Base-by-base conservation (phyloP, 2,888 invertebrate genomes). In the Amphipyra tragopoginis region DNA sequence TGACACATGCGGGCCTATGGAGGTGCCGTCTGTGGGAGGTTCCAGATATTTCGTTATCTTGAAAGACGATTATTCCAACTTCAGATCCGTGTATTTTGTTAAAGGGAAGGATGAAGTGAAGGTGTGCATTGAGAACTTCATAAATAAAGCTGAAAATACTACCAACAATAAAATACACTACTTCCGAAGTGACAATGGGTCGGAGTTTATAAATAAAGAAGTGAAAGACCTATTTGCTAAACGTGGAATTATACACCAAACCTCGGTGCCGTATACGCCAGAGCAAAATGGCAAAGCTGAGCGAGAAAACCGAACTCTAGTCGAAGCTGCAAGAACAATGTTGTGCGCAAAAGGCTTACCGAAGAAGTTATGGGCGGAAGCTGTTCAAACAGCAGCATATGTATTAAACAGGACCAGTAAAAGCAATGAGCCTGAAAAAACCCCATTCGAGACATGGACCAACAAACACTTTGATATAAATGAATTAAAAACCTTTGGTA, bases 211-310 rank as follows among this genome's bases (percentile, higher is more conserved):
- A 6, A 84, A 84, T 57, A 58, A 64, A 49, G 63, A 74, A 15
- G 39, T 83, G 0, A 44, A 58, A 49, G 56, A 76, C n/a, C 26
- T 81, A 29, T 77, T 77, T 15, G 8, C 47, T 10, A 63, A 51
- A 50, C 29, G 48, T 34, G 85, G 84, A 6, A 83, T 86, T 7
- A 58, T 38, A 34, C 83, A 85, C 49, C 80, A 85, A 69, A 78
- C 49, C 0, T 60, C 75, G 8, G 80, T 81, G 0, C 61, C 75
- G 3, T 85, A 85, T 61, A 84, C 85, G 9, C 85, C 87, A 5
- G 79, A 87, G 68, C 86, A 89, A 69, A 91, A 90, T 70, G 86
- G 86, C 4, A 65, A 72, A 53, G 81, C 83, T 0, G 86, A 88
- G 55, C 68, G 85, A 9, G 82, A 87, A 6, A 58, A 42, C 10